These are phyloP conservation scores for Sebastes nivosus DNA, from an alignment of 2,797 vertebrate species.

Conservation along the genomic window DNA sequence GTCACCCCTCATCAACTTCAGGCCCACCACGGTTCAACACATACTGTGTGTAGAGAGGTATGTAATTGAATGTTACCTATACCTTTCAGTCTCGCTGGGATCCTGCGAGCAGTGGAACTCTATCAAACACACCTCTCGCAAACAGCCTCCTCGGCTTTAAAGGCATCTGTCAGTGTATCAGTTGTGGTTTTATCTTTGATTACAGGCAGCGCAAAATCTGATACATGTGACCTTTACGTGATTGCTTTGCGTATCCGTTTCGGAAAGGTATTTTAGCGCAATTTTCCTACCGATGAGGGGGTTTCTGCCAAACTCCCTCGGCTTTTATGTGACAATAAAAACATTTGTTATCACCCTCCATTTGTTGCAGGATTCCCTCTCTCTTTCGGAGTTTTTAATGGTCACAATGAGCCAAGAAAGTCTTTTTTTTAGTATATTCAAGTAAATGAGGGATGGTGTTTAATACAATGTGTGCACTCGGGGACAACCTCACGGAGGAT, in stretches of 20 bases:
- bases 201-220: not conserved
- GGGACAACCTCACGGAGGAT: constrained; percentile 4
- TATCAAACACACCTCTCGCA: constrained; percentile 39
- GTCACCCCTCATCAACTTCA: constrained; percentile 59
- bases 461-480: constrained; percentile 16
- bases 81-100: constrained; percentile 43
- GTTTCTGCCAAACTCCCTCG: not conserved
- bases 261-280: not conserved
- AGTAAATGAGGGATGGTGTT: constrained; percentile 27
- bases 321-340: constrained; percentile 32
- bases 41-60: constrained; percentile 51
- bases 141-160: constrained; percentile 18
- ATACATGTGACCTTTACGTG: not conserved
- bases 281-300: not conserved
- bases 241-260: not conserved
- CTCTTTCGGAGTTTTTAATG: not conserved
- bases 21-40: constrained; percentile 49
- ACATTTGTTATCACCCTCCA: constrained; percentile 17
- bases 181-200: not conserved
- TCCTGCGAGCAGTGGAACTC: constrained; percentile 34
- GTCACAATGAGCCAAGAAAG: constrained; percentile 3
- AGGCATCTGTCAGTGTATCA: not conserved
- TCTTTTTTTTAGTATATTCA: not conserved
- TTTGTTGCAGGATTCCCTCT: not conserved
- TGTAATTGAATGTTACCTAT: constrained; percentile 69